A percentile compares a stretch with the other conserved stretches of the same genome.
Conservation (phyloP, 1,140 invertebrate genomes). For the Scaptodrosophila lebanonensis region DNA sequence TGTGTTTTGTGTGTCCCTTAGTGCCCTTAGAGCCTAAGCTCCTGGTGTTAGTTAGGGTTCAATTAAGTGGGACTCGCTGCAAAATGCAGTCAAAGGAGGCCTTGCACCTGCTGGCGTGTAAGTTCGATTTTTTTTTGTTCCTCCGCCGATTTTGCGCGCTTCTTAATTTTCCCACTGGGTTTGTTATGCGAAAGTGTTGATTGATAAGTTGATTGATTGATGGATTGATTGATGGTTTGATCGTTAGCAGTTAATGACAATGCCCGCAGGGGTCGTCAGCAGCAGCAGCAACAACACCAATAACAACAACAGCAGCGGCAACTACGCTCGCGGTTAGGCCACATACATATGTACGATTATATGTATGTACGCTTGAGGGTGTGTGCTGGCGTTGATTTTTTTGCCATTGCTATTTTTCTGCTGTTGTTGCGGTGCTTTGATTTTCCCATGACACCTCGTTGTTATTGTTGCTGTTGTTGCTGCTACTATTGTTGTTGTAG, state of each 20-base stretch:
- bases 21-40: no score
- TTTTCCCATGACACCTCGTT: no score
- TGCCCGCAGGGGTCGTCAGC: not conserved
- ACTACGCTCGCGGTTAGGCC: conserved; percentile 1
- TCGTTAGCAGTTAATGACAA: conserved; percentile 34
- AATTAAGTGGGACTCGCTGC: no score
- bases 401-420: not conserved
- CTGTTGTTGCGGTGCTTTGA: conserved; percentile 18
- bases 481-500: no score
- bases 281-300: conserved; percentile 4
- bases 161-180: conserved; percentile 26
- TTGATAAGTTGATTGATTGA: conserved; percentile 69
- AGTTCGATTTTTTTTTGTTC: no score
- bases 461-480: conserved; percentile 17
- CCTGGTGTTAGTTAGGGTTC: no score
- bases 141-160: not conserved
- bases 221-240: conserved; percentile 43
- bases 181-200: conserved; percentile 35
- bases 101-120: no score
- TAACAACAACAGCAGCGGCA: conserved; percentile 1
- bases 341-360: conserved; percentile 16
- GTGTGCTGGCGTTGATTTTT: not conserved
- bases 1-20: no score
- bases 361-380: conserved; percentile 1
- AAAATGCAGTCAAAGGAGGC: no score